Conservation (phyloP, 1,140 invertebrate species). For the Diorhabda elongata region DNA sequence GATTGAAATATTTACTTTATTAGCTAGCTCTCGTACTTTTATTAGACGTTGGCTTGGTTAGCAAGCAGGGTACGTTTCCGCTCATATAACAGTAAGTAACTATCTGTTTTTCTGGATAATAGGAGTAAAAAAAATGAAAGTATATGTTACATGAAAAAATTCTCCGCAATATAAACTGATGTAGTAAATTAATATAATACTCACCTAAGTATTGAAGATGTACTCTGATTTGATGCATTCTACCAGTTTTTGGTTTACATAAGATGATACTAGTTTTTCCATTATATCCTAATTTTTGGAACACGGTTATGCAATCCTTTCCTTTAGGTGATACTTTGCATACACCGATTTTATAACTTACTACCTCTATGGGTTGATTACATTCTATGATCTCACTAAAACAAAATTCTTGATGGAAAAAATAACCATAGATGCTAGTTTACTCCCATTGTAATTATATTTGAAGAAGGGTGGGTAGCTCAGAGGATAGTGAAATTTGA, state of each 20-base stretch:
- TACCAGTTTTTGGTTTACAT: constrained; percentile 88
- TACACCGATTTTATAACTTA: constrained; percentile 94
- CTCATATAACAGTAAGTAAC: too few relatives aligned
- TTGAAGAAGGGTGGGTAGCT: too few relatives aligned
- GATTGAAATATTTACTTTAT: too few relatives aligned
- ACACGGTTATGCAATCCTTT: constrained; percentile 86
- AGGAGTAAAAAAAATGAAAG: too few relatives aligned
- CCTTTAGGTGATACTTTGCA: constrained; percentile 87
- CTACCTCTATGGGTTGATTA: constrained; percentile 85
- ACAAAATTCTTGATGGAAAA: constrained; percentile 24
- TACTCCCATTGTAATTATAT: not conserved
- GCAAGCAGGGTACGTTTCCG: too few relatives aligned
- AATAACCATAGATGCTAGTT: not conserved
- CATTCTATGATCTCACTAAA: constrained; percentile 79
- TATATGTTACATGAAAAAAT: too few relatives aligned
- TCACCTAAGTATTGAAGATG: constrained; percentile 94
- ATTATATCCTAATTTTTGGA: constrained; percentile 85
- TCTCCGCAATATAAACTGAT: too few relatives aligned
- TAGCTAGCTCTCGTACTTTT: too few relatives aligned
- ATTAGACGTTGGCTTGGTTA: too few relatives aligned
- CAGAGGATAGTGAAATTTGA: too few relatives aligned
- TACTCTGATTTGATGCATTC: constrained; percentile 99
- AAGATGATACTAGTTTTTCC: constrained; percentile 85
- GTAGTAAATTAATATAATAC: constrained; percentile 5
- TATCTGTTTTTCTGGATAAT: too few relatives aligned